phyloP scores from a whole-genome alignment of 2,113 vertebrate genomes.

The Heterotilapia buettikoferi region DNA sequence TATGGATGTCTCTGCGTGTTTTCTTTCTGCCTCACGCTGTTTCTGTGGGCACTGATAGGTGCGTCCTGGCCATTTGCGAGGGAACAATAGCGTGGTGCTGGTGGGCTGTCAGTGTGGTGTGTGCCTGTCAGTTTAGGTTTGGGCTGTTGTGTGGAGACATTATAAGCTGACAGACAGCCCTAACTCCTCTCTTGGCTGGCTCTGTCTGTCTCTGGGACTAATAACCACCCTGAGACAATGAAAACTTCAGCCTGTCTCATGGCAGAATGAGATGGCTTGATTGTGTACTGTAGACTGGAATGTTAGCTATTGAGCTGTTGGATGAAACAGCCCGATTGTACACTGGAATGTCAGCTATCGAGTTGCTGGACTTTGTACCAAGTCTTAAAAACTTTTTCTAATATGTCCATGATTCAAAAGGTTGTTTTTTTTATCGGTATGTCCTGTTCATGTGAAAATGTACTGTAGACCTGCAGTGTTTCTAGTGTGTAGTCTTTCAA shows the following conservation, averaged over 20 bases:
- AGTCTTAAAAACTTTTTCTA: neutral
- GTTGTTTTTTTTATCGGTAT: neutral
- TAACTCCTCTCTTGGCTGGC: conserved; percentile 59
- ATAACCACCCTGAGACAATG: conserved; percentile 37
- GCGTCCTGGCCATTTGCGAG: conserved; percentile 38
- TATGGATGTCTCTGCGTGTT: neutral
- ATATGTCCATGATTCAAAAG: neutral
- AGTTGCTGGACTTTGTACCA: neutral
- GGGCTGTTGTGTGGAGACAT: conserved; percentile 48
- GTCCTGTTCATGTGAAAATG: neutral
- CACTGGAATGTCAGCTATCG: conserved; percentile 14
- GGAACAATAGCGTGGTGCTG: conserved; percentile 64
- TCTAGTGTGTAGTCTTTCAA: neutral
- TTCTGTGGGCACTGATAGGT: conserved; percentile 31
- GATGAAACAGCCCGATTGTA: conserved; percentile 9
- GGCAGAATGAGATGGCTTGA: conserved; percentile 35
- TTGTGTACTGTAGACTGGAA: conserved; percentile 32
- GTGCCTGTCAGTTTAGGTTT: conserved; percentile 72
- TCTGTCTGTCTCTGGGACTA: conserved; percentile 25
- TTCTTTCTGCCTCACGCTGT: neutral
- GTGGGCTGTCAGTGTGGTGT: conserved; percentile 49
- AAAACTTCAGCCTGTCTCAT: conserved; percentile 29
- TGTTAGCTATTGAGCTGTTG: conserved; percentile 10
- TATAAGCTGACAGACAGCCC: conserved; percentile 54
- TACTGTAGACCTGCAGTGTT: neutral